phyloP scores from a whole-genome alignment of 2,113 vertebrate species.

The Chamaea fasciata region DNA sequence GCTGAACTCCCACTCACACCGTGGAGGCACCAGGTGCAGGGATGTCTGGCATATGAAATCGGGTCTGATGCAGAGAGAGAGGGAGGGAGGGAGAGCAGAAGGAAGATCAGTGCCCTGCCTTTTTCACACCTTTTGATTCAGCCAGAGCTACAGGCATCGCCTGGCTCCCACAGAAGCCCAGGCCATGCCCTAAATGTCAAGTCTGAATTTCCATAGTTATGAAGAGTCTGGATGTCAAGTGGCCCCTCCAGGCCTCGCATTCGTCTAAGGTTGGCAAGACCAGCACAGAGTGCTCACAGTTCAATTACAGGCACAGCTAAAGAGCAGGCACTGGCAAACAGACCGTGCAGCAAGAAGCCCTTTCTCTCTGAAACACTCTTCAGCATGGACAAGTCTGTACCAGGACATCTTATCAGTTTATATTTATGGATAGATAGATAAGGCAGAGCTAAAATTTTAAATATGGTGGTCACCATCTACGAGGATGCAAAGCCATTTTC shows the following conservation, averaged over 20 bases:
- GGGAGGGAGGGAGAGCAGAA: not conserved
- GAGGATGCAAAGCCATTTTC: not conserved
- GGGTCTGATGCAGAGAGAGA: not conserved
- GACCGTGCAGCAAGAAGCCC: not conserved
- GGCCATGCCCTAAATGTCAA: slow-evolving; percentile 22
- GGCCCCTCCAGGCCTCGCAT: not conserved
- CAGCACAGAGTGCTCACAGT: not conserved
- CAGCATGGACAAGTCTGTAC: not conserved
- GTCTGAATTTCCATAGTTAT: not conserved
- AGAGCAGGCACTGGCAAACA: not conserved
- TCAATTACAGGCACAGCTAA: not conserved
- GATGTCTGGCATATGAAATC: not conserved
- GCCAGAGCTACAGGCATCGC: not conserved
- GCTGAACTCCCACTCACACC: not conserved
- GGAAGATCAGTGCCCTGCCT: not conserved
- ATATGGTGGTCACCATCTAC: not conserved
- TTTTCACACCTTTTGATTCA: not conserved
- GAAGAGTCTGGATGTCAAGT: slow-evolving; percentile 11
- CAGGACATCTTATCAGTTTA: not conserved
- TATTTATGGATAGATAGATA: not conserved
- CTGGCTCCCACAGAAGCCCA: not conserved
- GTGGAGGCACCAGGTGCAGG: not conserved
- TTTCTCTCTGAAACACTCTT: not conserved
- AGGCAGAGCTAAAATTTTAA: not conserved
- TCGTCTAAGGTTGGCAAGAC: not conserved